Base-by-base conservation (phyloP, 2,888 invertebrate species). In the Sinotaia quadrata region DNA sequence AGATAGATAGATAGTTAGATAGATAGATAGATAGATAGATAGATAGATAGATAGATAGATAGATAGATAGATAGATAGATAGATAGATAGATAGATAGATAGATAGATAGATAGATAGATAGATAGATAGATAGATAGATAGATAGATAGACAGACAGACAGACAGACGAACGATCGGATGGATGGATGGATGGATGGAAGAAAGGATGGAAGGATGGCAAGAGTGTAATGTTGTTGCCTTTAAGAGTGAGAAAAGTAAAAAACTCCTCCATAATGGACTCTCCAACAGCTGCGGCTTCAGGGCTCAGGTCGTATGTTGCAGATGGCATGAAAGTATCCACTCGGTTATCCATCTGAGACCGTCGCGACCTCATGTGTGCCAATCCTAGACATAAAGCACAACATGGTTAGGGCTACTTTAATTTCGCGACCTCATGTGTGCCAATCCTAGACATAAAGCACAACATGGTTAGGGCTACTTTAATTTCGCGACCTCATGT, bases 231-330 rank as follows among this genome's bases (percentile, higher is more conserved):
- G 24, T 3, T 7, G 21, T 36, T 5, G 44, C 63, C 63, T 63
- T 63, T 63, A 15, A 63, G 52, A 7, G 63, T 52, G 29, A 63
- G 54, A 33, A 56, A 63, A 15, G 41, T 7, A 18, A 63, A 5
- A 36, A 63, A 63, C 31, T 63, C 63, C 8, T 63, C 63, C 63
- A 63, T 63, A 33, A 63, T 63, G 63, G 63, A 54, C 41, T 63
- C 54, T 15, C 63, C 63, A 10, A 63, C 15, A 5, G 41, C 63
- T 18, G 63, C 29, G 18, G 63, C 63, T n/a, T 63, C 63, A 29
- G 63, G 63, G 21, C 56, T 56, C 54, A 63, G 37, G 10, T 27
- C 21, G 15, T 31, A 18, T 27, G 21, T n/a, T 21, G 33, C 24
- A 12, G 36, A 27, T 31, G 61, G 33, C n/a, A 34, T 24, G 36